phyloP scores from a whole-genome alignment of 2,113 vertebrate genomes.

The Cariama cristata region DNA sequence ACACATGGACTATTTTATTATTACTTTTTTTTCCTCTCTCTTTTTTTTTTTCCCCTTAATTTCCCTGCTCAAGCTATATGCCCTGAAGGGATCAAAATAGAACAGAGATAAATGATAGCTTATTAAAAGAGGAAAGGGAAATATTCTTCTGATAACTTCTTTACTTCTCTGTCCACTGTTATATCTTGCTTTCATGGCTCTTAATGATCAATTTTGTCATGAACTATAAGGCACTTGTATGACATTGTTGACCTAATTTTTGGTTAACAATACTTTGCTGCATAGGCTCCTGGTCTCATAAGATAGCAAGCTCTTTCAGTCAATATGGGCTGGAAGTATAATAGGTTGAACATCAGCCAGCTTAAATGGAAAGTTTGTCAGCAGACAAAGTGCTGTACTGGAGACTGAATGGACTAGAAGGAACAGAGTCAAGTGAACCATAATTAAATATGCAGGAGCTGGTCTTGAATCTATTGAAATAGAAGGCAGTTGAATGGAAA shows the following conservation, averaged over 20 bases:
- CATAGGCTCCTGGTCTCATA: background rate
- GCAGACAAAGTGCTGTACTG: background rate
- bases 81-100: background rate
- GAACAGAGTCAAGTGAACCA: background rate
- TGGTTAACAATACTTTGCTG: background rate
- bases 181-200: background rate
- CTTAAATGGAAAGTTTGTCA: background rate
- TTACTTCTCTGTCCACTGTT: background rate
- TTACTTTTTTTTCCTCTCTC: background rate
- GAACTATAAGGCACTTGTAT: background rate
- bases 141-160: constrained; percentile 6
- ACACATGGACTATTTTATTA: background rate
- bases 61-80: background rate
- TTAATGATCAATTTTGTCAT: constrained; percentile 18
- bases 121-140: constrained; percentile 29
- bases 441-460: constrained; percentile 5
- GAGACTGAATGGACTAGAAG: background rate
- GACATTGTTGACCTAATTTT: constrained; percentile 44
- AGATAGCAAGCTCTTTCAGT: background rate
- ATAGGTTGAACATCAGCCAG: background rate
- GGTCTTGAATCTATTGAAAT: background rate
- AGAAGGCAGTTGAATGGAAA: background rate
- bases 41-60: background rate
- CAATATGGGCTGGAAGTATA: background rate
- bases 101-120: constrained; percentile 7